Base-by-base conservation (phyloP, 2,113 vertebrate genomes). In the Pteropus alecto region DNA sequence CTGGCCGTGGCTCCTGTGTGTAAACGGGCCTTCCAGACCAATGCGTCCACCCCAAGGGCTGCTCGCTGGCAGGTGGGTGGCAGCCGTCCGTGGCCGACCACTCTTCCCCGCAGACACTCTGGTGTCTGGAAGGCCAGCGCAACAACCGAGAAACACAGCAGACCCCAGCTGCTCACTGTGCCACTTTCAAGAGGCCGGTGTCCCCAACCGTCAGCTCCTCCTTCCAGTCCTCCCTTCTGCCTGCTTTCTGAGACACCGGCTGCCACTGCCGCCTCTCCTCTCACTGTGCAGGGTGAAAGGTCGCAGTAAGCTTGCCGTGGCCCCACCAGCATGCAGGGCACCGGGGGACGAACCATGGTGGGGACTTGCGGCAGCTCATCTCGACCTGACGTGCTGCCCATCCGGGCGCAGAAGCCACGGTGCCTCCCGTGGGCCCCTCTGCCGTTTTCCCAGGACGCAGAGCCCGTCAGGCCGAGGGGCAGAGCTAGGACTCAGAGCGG, bases 191-290 rank as follows among this genome's bases (percentile, higher is more conserved):
- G 60, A 81, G 51, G 54, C 78, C 38, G 38, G 38, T 19, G 54
- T n/a, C 61, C 61, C 33, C 0, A 0, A 5, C 0, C 1, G 1
- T 12, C 0, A 5, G 9, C 24, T 21, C 67, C 68, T 24, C n/a
- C 6, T 24, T 35, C 82, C 30, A 14, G 38, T 19, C 58, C 21
- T 28, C 3, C 12, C 33, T 60, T 60, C 33, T 46, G 41, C 41
- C 77, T 91, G 30, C 54, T 81, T 35, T 68, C 30, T 5, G 24
- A 14, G 58, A 24, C 14, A 22, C 33, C 12, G 56, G 18, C 61
- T 0, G 0, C 5, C n/a, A 21, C 13, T 1, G 0, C 87, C 24
- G 1, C 46, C 58, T 26, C 60, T 19, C 11, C 46, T 8, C 58
- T 48, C 4, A 14, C 24, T 38, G 51, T 91, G 73, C 51, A 84